Percentiles rank a stretch among this genome's conserved stretches.
Evolutionary conservation across 1,140 invertebrate species (phyloP).

Genomic region (Bombus picipes): DNA sequence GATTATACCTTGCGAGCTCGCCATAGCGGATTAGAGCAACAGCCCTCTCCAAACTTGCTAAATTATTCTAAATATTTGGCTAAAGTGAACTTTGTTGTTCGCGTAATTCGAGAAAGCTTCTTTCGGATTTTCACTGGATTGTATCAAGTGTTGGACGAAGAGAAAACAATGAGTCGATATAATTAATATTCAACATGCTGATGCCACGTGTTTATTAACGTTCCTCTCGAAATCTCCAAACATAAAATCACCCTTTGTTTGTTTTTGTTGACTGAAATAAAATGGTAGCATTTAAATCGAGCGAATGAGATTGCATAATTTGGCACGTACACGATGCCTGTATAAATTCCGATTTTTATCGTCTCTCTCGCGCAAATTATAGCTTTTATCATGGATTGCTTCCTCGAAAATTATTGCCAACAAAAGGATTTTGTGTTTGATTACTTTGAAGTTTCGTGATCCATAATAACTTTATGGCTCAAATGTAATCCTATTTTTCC

Average conservation of each 20-base stretch:
- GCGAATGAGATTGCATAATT: background rate
- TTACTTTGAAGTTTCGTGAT: background rate
- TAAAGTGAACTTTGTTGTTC: background rate
- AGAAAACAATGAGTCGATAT: background rate
- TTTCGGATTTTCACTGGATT: background rate
- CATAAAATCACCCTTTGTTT: too few species aligned
- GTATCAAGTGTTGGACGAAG: background rate
- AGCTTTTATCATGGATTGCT: background rate
- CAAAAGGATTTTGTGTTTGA: background rate
- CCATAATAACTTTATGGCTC: background rate
- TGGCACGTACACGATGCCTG: too few species aligned
- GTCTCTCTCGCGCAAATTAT: background rate
- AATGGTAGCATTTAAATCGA: background rate
- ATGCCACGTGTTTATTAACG: background rate
- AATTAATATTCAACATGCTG: conserved; percentile 13
- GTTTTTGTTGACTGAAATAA: background rate
- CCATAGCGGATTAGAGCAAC: background rate
- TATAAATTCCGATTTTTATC: background rate
- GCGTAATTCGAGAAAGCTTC: conserved; percentile 9
- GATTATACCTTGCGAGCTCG: background rate
- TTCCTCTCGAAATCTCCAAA: background rate
- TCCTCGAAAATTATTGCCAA: background rate
- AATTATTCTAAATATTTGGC: conserved; percentile 37
- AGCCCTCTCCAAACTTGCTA: conserved; percentile 6
- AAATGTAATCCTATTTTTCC: background rate